Conservation (phyloP, 2,797 vertebrate species). For the Hephaestus fuliginosus region DNA sequence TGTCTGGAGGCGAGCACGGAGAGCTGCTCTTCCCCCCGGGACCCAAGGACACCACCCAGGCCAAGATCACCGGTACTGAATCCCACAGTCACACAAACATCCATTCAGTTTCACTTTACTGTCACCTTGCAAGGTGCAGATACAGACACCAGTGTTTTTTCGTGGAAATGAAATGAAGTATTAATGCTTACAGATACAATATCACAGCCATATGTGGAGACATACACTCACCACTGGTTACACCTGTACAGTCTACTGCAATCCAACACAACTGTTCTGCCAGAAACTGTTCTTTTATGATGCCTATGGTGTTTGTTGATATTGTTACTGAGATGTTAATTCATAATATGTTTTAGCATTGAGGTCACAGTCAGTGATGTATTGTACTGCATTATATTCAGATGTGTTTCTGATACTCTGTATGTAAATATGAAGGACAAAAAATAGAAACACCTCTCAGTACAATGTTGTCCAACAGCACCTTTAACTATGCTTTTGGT, state of each 20-base stretch:
- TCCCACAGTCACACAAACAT: neutral
- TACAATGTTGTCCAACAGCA: too few species aligned
- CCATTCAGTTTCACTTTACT: neutral
- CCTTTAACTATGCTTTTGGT: neutral
- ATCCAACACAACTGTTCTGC: too few species aligned
- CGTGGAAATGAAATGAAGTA: too few species aligned
- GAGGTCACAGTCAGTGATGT: too few species aligned
- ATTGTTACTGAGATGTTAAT: too few species aligned
- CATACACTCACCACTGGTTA: neutral
- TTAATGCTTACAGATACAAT: neutral
- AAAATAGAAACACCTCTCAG: too few species aligned
- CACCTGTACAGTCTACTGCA: too few species aligned
- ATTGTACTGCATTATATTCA: too few species aligned
- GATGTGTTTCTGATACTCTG: too few species aligned
- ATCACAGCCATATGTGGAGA: neutral
- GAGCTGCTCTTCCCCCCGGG: constrained; percentile 91
- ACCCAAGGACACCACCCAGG: constrained; percentile 88
- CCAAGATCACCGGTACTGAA: constrained; percentile 90
- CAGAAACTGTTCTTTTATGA: neutral
- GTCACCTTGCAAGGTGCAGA: neutral
- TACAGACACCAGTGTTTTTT: neutral
- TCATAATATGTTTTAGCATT: too few species aligned
- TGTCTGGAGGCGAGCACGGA: constrained; percentile 94
- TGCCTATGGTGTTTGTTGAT: neutral
- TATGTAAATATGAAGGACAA: too few species aligned